Evolutionary conservation across 92 coral and sea anemone species (phyloP).

Genomic region (Scolanthus callimorphus): DNA sequence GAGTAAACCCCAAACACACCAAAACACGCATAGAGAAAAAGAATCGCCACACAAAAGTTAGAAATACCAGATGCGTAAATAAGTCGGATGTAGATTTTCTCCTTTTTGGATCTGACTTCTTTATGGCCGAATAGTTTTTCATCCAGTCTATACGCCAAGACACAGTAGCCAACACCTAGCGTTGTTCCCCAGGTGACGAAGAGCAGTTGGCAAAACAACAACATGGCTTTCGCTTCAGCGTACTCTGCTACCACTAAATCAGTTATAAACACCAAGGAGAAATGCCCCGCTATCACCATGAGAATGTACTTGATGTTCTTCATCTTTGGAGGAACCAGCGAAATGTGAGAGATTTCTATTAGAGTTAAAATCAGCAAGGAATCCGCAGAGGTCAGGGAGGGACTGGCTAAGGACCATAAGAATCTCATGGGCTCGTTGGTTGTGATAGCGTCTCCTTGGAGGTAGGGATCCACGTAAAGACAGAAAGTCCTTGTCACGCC

Average conservation of each 20-base stretch:
- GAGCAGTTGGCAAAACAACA: constrained; percentile 23
- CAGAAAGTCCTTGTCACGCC: constrained; percentile 23
- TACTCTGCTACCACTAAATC: constrained; percentile 23
- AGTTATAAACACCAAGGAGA: constrained; percentile 8
- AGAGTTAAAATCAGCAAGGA: constrained; percentile 20
- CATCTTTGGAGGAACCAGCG: constrained; percentile 30
- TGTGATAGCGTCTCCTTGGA: constrained; percentile 22
- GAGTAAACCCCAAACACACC: constrained; percentile 41
- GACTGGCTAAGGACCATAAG: constrained; percentile 29
- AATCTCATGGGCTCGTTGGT: constrained; percentile 14
- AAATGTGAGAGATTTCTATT: constrained; percentile 23
- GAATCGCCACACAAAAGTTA: constrained; percentile 6
- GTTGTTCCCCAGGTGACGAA: constrained; percentile 31
- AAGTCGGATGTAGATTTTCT: constrained; percentile 14
- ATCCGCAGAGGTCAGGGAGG: constrained; percentile 41
- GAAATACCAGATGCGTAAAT: constrained; percentile 32
- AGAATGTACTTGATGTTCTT: constrained; percentile 15
- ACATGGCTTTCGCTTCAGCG: constrained; percentile 25
- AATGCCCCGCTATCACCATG: constrained; percentile 10
- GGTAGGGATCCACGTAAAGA: constrained; percentile 28
- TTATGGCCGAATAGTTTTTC: constrained; percentile 21
- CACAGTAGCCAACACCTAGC: constrained; percentile 26
- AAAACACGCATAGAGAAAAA: constrained; percentile 20
- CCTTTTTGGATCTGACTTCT: constrained; percentile 14
- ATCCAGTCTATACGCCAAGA: constrained; percentile 16